A percentile compares a stretch with the other conserved stretches of the same genome.
These are phyloP conservation scores for Papilio machaon DNA, from an alignment of 1,140 invertebrate species.

Conservation along the genomic window DNA sequence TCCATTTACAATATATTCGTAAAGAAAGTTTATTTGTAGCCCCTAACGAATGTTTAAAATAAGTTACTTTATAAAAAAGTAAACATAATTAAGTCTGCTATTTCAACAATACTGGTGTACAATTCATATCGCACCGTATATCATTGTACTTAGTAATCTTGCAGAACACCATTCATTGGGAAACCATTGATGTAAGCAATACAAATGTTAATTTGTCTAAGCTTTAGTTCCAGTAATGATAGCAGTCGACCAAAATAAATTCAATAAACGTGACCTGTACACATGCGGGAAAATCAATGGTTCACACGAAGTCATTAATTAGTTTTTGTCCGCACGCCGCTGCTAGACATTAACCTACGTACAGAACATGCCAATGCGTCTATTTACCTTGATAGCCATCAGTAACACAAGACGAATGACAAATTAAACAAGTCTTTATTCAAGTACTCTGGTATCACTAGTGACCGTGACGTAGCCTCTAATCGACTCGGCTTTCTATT, in stretches of 20 bases:
- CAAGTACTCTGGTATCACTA: constrained; percentile 22
- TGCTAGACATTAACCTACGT: constrained; percentile 8
- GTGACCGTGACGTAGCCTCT: constrained; percentile 41
- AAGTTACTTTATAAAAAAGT: too few relatives aligned
- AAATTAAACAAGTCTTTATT: constrained; percentile 47
- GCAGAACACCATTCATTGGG: background rate
- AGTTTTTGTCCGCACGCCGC: constrained; percentile 36
- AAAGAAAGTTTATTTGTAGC: too few relatives aligned
- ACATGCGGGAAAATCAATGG: constrained; percentile 4
- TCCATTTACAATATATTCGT: too few relatives aligned
- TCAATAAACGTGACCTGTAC: constrained; percentile 14
- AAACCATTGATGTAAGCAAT: background rate
- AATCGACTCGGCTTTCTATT: constrained; percentile 42
- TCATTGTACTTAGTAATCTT: background rate
- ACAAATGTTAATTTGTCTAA: constrained; percentile 22
- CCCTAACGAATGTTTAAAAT: too few relatives aligned
- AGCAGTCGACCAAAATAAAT: background rate
- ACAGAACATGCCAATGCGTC: constrained; percentile 27
- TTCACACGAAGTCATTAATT: constrained; percentile 31
- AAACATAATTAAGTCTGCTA: too few relatives aligned
- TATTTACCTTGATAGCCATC: constrained; percentile 42
- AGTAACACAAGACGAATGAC: constrained; percentile 41
- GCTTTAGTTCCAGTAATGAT: background rate
- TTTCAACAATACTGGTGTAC: too few relatives aligned
- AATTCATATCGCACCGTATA: background rate